These are phyloP conservation scores for Lasioglossum morio DNA, from an alignment of 2,888 invertebrate species.

Conservation along the genomic window DNA sequence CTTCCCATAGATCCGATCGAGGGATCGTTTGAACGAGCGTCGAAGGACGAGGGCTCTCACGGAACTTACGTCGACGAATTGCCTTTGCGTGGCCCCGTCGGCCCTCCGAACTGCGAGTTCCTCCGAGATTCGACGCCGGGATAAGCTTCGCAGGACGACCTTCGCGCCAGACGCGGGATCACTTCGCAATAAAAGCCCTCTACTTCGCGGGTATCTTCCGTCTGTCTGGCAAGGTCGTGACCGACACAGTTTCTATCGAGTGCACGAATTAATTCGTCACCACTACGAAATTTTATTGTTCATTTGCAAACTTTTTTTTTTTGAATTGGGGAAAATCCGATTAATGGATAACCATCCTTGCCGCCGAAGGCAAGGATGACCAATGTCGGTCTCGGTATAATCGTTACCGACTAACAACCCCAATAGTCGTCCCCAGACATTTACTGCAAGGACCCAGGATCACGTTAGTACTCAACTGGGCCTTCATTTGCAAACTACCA, in stretches of 20 bases:
- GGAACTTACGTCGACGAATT: slow-evolving; percentile 46
- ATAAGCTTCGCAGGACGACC: slow-evolving; percentile 56
- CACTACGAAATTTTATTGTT: background rate
- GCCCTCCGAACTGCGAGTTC: slow-evolving; percentile 37
- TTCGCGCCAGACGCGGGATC: slow-evolving; percentile 9
- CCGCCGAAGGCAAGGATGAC: too few species aligned
- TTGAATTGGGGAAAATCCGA: too few species aligned
- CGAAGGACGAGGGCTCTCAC: slow-evolving; percentile 25
- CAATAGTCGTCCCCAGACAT: too few species aligned
- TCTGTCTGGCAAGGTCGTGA: background rate
- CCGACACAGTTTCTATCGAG: background rate
- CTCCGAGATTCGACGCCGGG: slow-evolving; percentile 56
- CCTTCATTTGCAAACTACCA: too few species aligned
- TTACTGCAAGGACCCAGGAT: too few species aligned
- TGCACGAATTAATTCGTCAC: background rate
- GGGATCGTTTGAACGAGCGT: background rate
- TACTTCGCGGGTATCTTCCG: background rate
- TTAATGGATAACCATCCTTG: too few species aligned
- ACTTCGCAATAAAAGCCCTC: background rate
- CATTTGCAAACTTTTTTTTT: background rate
- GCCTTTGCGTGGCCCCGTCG: slow-evolving; percentile 33
- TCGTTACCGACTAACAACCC: too few species aligned
- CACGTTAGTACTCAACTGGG: too few species aligned
- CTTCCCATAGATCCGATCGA: slow-evolving; percentile 49
- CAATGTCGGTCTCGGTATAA: too few species aligned